These are phyloP conservation scores for Uromys caudimaculatus DNA, from an alignment of 2,797 vertebrate species.

Conservation along the genomic window DNA sequence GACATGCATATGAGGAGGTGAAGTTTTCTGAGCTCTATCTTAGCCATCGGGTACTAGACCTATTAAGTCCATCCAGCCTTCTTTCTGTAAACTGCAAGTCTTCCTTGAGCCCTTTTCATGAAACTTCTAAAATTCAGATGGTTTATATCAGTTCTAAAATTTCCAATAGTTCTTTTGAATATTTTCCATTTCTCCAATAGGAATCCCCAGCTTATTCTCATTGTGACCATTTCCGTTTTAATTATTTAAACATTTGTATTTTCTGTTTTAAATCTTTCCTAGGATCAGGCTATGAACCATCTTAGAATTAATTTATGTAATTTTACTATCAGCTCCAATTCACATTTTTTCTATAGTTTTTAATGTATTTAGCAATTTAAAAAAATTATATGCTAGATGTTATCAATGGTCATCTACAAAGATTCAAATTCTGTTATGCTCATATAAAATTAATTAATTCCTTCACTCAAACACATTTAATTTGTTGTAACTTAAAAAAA, in stretches of 20 bases:
- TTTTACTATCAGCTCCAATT: neutral
- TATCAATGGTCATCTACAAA: neutral
- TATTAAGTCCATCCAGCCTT: neutral
- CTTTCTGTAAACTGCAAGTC: neutral
- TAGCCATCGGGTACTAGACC: neutral
- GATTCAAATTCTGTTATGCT: neutral
- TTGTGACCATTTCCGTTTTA: neutral
- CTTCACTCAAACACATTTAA: neutral
- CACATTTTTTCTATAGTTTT: slow-evolving; percentile 8
- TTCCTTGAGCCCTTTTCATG: neutral
- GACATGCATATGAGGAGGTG: neutral
- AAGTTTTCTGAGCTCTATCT: neutral
- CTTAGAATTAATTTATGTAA: neutral
- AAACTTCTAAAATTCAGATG: neutral
- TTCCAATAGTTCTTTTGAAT: slow-evolving; percentile 9
- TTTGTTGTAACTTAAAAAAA: neutral
- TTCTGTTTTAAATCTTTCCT: neutral
- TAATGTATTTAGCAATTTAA: neutral
- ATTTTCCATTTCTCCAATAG: slow-evolving; percentile 22
- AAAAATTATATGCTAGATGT: neutral
- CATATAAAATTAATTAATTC: neutral
- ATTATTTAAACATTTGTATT: neutral
- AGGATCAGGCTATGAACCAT: neutral
- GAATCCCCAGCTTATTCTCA: neutral
- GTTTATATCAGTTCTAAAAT: neutral